Conservation (phyloP, 2,797 vertebrate species). For the Gymnopithys bicolor region DNA sequence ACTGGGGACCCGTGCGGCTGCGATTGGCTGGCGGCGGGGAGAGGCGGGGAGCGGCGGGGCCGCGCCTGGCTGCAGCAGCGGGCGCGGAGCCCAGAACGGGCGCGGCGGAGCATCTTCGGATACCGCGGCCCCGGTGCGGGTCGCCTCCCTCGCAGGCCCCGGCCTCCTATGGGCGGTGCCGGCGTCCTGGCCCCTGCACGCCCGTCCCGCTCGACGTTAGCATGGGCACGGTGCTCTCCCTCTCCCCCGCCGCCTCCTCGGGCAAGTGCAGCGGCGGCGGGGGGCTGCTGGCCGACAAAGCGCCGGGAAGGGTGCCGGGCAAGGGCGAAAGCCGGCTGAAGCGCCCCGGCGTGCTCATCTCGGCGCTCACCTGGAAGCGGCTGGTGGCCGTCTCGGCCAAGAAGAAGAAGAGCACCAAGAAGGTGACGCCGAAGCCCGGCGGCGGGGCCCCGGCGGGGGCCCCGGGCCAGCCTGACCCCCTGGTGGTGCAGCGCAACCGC, state of each 20-base stretch:
- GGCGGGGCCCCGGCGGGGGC: slow-evolving; percentile 72
- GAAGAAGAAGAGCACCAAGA: slow-evolving; percentile 75
- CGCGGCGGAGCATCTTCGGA: slow-evolving; percentile 52
- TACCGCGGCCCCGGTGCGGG: slow-evolving; percentile 21
- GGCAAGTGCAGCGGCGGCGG: slow-evolving; percentile 76
- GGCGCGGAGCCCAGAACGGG: slow-evolving; percentile 61
- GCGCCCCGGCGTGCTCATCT: slow-evolving; percentile 88
- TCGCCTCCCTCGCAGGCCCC: slow-evolving; percentile 51
- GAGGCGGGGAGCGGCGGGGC: slow-evolving; percentile 40
- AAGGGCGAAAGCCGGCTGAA: slow-evolving; percentile 86
- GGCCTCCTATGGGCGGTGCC: slow-evolving; percentile 43
- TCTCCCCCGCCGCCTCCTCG: slow-evolving; percentile 85
- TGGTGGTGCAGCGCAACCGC: slow-evolving; percentile 81
- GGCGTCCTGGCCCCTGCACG: slow-evolving; percentile 2
- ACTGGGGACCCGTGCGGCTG: neutral
- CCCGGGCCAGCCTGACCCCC: slow-evolving; percentile 63
- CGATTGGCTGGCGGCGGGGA: slow-evolving; percentile 21
- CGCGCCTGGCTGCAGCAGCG: slow-evolving; percentile 61
- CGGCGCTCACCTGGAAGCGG: slow-evolving; percentile 90
- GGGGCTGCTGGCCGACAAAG: slow-evolving; percentile 72
- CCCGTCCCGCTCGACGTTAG: slow-evolving; percentile 60
- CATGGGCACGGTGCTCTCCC: slow-evolving; percentile 96
- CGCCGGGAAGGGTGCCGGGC: neutral
- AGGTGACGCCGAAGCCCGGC: slow-evolving; percentile 7
- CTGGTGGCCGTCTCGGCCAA: slow-evolving; percentile 88